These are phyloP conservation scores for Micronisus gabar DNA, from an alignment of 2,113 vertebrate genomes.

Conservation along the genomic window DNA sequence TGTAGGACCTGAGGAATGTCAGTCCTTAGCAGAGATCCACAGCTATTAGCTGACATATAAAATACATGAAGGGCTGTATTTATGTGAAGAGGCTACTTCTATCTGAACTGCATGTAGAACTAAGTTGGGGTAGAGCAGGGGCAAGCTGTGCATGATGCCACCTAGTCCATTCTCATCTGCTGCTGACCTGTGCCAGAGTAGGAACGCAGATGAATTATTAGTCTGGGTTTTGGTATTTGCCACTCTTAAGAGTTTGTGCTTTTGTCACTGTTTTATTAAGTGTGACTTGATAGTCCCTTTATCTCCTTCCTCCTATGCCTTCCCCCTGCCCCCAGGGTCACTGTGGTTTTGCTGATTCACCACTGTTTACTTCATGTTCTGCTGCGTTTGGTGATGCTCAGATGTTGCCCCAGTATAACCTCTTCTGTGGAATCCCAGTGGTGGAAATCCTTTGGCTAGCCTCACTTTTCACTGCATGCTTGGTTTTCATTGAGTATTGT, in stretches of 20 bases:
- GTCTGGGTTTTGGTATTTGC: not conserved
- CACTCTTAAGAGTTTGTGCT: not conserved
- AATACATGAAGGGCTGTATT: rapidly evolving
- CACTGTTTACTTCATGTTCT: rapidly evolving
- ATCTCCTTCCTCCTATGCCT: not conserved
- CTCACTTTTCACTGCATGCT: not conserved
- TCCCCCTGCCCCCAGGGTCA: no score
- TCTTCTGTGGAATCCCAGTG: not conserved
- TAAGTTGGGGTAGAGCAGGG: not conserved
- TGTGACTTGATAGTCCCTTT: not conserved
- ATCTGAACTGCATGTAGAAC: rapidly evolving
- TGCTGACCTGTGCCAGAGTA: not conserved
- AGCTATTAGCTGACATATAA: not conserved
- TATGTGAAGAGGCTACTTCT: not conserved
- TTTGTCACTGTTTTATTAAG: not conserved
- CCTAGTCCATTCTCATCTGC: not conserved
- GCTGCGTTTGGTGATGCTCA: not conserved
- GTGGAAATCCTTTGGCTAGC: not conserved
- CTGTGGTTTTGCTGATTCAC: not conserved
- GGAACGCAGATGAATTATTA: not conserved
- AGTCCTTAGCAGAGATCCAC: not conserved
- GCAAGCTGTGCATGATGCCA: not conserved
- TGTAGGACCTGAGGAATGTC: not conserved
- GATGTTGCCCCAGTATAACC: not conserved
- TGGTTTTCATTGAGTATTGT: not conserved